phyloP scores from a whole-genome alignment of 2,797 vertebrate genomes.

The Pseudopleuronectes americanus region DNA sequence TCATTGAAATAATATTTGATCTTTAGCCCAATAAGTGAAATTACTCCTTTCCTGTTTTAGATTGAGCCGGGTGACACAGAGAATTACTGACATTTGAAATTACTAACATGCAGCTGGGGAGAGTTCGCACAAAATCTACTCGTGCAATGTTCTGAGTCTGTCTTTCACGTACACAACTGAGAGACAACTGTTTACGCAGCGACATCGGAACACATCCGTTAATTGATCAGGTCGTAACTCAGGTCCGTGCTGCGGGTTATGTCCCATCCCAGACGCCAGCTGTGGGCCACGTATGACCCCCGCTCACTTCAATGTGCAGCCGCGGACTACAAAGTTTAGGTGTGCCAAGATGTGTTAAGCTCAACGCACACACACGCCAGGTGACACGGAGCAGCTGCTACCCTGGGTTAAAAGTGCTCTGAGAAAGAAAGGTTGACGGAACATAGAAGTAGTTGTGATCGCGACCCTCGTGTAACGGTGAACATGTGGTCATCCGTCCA shows the following conservation, averaged over 20 bases:
- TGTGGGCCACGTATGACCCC: slow-evolving; percentile 65
- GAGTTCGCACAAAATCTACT: slow-evolving; percentile 28
- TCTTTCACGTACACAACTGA: slow-evolving; percentile 37
- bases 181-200: slow-evolving; percentile 41
- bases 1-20: slow-evolving; percentile 71
- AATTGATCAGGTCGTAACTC: slow-evolving; percentile 66
- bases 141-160: slow-evolving; percentile 8
- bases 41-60: slow-evolving; percentile 62
- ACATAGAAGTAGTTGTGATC: slow-evolving; percentile 20
- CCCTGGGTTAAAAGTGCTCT: slow-evolving; percentile 54
- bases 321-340: slow-evolving; percentile 57
- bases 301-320: slow-evolving; percentile 69
- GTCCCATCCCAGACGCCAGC: slow-evolving; percentile 69
- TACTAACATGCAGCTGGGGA: slow-evolving; percentile 50
- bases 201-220: slow-evolving; percentile 71
- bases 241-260: slow-evolving; percentile 54
- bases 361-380: slow-evolving; percentile 74
- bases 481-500: slow-evolving; percentile 6
- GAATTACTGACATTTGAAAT: slow-evolving; percentile 71
- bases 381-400: slow-evolving; percentile 77
- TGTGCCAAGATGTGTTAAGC: slow-evolving; percentile 79
- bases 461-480: background rate
- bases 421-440: slow-evolving; percentile 53
- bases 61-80: slow-evolving; percentile 47
- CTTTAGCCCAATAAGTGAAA: slow-evolving; percentile 60